Base-by-base conservation (phyloP, 2,797 vertebrate genomes). In the Myotis daubentonii region DNA sequence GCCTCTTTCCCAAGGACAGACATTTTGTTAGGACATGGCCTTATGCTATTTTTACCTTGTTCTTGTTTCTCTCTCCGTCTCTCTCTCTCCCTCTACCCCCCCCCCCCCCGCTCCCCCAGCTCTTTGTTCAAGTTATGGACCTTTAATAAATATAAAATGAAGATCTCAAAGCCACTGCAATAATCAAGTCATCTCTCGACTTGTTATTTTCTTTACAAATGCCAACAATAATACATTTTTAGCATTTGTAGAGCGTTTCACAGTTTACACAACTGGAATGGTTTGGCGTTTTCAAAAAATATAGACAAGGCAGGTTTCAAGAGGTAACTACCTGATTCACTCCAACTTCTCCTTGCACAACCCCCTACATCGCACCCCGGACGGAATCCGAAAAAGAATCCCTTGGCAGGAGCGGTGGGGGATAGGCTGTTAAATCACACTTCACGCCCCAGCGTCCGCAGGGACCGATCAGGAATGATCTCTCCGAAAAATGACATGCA, bases 21-120 rank as follows among this genome's bases (percentile, higher is more conserved):
- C 94, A 96, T 95, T 87, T 86, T 94, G 89, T 49, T 75, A 87
- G 91, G 75, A 53, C 92, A 41, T 55, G 79, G 25, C 79, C 62
- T 65, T 23, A n/a, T 51, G 95, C 96, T 97, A 97, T 97, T 97
- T 97, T 96, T 97, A 94, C 72, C 94, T 90, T 36, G 15, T 88
- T 90, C 84, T 78, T 78, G 8, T 68, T 53, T 91, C 36, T 33
- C 57, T 23, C 86, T 78, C 47, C 66, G 68, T 74, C 83, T 17
- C 83, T 82, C 36, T 12, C 41, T 30, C 11, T 33, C 15, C 1
- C 60, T 25, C 91, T 16, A 28, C 28, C 62, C 51, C 28, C 5
- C n/a, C 9, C 13, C 23, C 8, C 36, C 82, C 1, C 12, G 12
- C 44, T 12, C 5, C 11, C 57, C 55, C 82, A 66, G 91, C 68